A percentile compares a stretch with the other conserved stretches of the same genome.
These are phyloP conservation scores for Dicyrtomina minuta DNA, from an alignment of 2,888 invertebrate genomes.

Conservation along the genomic window DNA sequence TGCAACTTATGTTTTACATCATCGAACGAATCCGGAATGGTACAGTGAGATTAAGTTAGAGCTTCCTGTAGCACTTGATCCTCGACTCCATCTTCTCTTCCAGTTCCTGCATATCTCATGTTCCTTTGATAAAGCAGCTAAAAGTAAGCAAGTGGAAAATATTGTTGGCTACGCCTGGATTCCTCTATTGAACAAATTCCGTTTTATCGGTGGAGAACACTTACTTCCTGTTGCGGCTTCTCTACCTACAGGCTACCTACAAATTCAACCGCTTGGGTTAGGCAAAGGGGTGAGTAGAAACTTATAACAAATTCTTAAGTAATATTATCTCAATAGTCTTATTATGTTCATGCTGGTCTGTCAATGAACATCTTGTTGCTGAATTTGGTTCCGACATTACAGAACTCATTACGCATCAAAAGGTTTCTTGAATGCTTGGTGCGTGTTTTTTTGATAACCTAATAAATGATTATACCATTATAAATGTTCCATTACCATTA, in stretches of 20 bases:
- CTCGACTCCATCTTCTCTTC: constrained; percentile 88
- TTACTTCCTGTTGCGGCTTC: constrained; percentile 82
- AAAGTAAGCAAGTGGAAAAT: constrained; percentile 61
- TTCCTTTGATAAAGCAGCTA: constrained; percentile 63
- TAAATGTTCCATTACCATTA: no score
- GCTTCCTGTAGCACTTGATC: constrained; percentile 79
- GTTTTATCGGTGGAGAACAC: constrained; percentile 76
- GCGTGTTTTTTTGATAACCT: neutral
- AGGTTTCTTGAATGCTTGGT: constrained; percentile 11
- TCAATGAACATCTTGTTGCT: neutral
- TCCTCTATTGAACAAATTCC: constrained; percentile 72
- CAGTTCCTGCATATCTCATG: constrained; percentile 95
- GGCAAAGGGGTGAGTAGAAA: constrained; percentile 77
- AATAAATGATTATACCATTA: no score
- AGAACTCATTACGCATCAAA: constrained; percentile 10
- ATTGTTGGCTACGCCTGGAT: constrained; percentile 94
- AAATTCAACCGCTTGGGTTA: constrained; percentile 83
- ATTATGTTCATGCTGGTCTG: constrained; percentile 10
- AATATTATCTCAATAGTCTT: neutral
- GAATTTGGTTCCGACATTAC: constrained; percentile 9
- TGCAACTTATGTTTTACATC: constrained; percentile 65
- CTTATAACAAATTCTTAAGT: neutral
- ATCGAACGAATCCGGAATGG: constrained; percentile 85
- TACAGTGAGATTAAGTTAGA: constrained; percentile 91
- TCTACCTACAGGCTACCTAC: constrained; percentile 84